Base-by-base conservation (phyloP, 2,888 invertebrate species). In the Beris morrisii region DNA sequence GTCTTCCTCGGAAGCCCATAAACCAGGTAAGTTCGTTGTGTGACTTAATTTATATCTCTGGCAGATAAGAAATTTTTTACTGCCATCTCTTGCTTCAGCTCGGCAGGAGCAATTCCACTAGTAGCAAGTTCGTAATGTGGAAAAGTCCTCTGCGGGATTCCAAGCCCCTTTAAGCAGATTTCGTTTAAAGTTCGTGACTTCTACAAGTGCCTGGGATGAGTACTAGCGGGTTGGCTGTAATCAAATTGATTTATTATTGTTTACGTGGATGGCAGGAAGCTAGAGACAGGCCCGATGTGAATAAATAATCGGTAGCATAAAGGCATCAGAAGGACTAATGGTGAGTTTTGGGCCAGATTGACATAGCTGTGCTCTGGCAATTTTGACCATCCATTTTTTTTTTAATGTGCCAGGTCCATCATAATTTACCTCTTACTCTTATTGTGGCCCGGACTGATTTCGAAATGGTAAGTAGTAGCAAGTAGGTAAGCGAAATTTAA, bases 201-300 rank as follows among this genome's bases (percentile, higher is more conserved):
- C 46, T 64, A 45, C 56, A 32, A 32, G 65, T 46, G 50, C 56
- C 38, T 38, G 38, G 38, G 38, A 5, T 38, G 38, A 38, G 38
- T 38, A 38, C 38, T 38, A 9, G 38, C 1, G 38, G 38, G 38
- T 7, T 38, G 38, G 38, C 38, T 38, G 65, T 65, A 65, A 65
- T 65, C 65, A 65, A 57, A 66, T 59, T 66, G 66, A 66, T 66
- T 66, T 66, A 66, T 66, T 66, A 66, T 66, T 59, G 59, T 66
- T 66, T 58, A 66, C 66, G 66, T 59, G 59, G 52, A 58, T 58
- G 59, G 45, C 38, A 53, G 58, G 38, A 63, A 66, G 43, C 58
- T 66, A 28, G 66, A 59, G 46, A 13, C 55, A 31, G 57, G 13
- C 53, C 44, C 66, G 45, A 58, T 58, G 52, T 66, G 59, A 66